These are phyloP conservation scores for Gavia stellata DNA, from an alignment of 2,113 vertebrate genomes.

Conservation along the genomic window DNA sequence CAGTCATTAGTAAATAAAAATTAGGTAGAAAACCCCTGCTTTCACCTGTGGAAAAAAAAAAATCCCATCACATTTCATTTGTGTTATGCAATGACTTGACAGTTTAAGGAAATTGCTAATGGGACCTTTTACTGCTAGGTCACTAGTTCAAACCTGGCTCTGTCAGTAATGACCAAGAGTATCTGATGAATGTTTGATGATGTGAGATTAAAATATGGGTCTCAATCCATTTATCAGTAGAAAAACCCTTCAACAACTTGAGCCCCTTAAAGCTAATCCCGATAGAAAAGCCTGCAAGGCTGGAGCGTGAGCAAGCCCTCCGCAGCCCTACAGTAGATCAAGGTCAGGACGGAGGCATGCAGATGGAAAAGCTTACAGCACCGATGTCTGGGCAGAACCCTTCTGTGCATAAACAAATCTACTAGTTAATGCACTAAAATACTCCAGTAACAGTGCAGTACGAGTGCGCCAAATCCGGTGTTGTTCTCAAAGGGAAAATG, in stretches of 20 bases:
- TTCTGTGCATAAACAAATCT: not conserved
- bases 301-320: not conserved
- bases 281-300: not conserved
- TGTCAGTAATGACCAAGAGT: constrained; percentile 43
- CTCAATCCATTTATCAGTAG: constrained; percentile 44
- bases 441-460: not conserved
- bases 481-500: constrained; percentile 23
- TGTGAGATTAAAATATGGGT: constrained; percentile 53
- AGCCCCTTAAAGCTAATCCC: not conserved
- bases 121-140: constrained; percentile 60
- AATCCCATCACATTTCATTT: not conserved
- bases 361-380: constrained; percentile 37
- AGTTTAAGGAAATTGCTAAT: constrained; percentile 61
- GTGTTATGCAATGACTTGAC: not conserved
- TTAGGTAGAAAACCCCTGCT: not conserved
- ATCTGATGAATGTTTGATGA: constrained; percentile 64
- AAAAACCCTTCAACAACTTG: constrained; percentile 45
- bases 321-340: not conserved
- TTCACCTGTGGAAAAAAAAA: not conserved
- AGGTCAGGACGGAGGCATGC: constrained; percentile 16
- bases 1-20: not conserved
- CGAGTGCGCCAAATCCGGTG: not conserved
- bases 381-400: not conserved
- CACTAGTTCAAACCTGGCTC: constrained; percentile 49
- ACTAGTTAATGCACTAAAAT: not conserved